Base-by-base conservation (phyloP, 2,888 invertebrate species). In the Phortica okadai region DNA sequence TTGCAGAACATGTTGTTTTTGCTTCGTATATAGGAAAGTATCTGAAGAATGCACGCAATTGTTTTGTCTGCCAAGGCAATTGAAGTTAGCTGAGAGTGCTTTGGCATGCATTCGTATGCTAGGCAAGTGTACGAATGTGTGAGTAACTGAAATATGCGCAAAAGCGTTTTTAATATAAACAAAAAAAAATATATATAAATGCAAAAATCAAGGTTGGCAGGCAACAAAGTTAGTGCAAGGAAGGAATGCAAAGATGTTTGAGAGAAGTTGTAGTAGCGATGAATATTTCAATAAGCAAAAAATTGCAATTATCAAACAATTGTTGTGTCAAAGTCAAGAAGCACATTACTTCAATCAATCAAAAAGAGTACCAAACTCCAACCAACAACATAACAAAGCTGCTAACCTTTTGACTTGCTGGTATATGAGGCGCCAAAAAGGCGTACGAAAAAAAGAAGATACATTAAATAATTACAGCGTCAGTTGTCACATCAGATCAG, bases 21-120 rank as follows among this genome's bases (percentile, higher is more conserved):
- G 74, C 62, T 62, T 45, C 25, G 44, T 62, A 74, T 72, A n/a
- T n/a, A n/a, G 76, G 74, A 79, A 77, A 79, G 77, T 80, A 82
- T 84, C 77, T 77, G 58, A 76, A 79, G 75, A 84, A 84, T 80
- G 78, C 80, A 76, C 74, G 73, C 78, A 76, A 81, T 80, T 83
- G 78, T 81, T 83, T 76, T 74, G 70, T 58, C 59, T 59, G 41
- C 78, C 73, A 83, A 76, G 58, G 75, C 76, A 77, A 77, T 79
- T 74, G 74, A 41, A 62, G 62, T 54, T 44, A 66, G n/a, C 8
- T 10, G n/a, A 59, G 25, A 62, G 62, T 62, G 66, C 11, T n/a
- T 6, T 59, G 59, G 21, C 10, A 59, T 59, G 59, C 14, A 21
- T 16, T 16, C 2, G 59, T 21, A n/a, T 59, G 59, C 59, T 59